phyloP scores from a whole-genome alignment of 2,888 invertebrate species.

The Cenopis cana region DNA sequence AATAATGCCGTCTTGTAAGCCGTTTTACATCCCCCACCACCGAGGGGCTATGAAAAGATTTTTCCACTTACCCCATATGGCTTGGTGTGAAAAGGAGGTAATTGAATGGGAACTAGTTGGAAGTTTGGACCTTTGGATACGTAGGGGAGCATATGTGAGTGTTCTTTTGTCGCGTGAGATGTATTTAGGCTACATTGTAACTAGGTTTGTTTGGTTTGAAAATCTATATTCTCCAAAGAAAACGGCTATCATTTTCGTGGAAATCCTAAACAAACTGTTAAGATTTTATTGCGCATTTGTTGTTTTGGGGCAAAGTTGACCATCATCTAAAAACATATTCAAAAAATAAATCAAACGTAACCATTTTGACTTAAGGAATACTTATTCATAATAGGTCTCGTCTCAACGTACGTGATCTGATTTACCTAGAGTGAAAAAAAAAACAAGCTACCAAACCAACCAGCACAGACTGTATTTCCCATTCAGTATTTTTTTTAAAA shows the following conservation, averaged over 20 bases:
- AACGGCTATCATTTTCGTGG: not conserved
- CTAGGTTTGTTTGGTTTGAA: constrained; percentile 12
- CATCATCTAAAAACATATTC: too few species aligned
- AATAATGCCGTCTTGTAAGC: constrained; percentile 70
- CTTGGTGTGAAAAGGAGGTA: constrained; percentile 1
- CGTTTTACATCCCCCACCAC: constrained; percentile 53
- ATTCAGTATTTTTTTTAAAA: too few species aligned
- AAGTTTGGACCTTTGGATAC: not conserved
- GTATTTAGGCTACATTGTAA: constrained; percentile 32
- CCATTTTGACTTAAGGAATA: too few species aligned
- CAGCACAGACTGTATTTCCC: too few species aligned
- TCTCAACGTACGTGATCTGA: too few species aligned
- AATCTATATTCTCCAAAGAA: not conserved
- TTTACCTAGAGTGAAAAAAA: too few species aligned
- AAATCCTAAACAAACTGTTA: not conserved
- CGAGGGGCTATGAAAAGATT: constrained; percentile 55
- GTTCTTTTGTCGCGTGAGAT: constrained; percentile 39
- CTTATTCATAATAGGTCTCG: too few species aligned
- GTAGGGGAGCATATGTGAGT: constrained; percentile 26
- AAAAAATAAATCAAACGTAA: too few species aligned
- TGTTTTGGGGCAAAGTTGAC: too few species aligned
- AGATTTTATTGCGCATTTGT: too few species aligned
- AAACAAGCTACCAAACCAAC: too few species aligned
- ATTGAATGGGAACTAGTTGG: constrained; percentile 9
- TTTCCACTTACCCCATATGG: constrained; percentile 46